Evolutionary conservation across 2,113 vertebrate species (phyloP).

Genomic region (Silurus glanis): DNA sequence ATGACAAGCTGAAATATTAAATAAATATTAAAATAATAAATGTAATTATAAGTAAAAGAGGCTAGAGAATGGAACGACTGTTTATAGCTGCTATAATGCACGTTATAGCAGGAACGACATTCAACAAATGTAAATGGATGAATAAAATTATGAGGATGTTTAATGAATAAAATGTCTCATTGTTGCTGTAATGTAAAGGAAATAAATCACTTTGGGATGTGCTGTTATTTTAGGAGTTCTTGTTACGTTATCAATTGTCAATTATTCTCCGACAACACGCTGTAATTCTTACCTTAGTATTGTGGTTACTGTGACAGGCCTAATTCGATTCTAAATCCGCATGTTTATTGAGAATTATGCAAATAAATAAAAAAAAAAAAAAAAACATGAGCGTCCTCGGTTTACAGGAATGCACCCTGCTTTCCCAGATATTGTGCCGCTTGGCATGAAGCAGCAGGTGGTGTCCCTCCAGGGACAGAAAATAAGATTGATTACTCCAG

Average conservation of each 20-base stretch:
- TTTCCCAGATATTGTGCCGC: conserved; percentile 15
- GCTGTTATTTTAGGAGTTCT: neutral
- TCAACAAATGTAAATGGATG: neutral
- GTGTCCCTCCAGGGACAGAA: conserved; percentile 32
- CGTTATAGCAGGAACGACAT: neutral
- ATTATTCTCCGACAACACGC: neutral
- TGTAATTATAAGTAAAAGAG: neutral
- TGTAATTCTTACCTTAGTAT: neutral
- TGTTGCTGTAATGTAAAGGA: neutral
- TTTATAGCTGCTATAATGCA: neutral
- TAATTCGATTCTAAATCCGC: neutral
- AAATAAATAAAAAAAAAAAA: neutral
- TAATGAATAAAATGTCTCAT: neutral
- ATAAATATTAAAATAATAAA: too few relatives aligned
- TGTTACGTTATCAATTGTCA: too few relatives aligned
- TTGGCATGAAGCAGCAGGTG: conserved; percentile 31
- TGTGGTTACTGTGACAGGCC: neutral
- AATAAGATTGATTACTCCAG: conserved; percentile 39
- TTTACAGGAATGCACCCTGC: conserved; percentile 6
- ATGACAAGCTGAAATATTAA: neutral
- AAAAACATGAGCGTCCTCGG: neutral
- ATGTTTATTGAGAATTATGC: neutral
- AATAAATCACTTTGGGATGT: neutral
- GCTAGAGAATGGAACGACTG: neutral
- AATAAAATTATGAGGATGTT: neutral